Percentiles rank a stretch among this genome's conserved stretches.
Conservation (phyloP, 2,888 invertebrate species). For the Melieria picta region DNA sequence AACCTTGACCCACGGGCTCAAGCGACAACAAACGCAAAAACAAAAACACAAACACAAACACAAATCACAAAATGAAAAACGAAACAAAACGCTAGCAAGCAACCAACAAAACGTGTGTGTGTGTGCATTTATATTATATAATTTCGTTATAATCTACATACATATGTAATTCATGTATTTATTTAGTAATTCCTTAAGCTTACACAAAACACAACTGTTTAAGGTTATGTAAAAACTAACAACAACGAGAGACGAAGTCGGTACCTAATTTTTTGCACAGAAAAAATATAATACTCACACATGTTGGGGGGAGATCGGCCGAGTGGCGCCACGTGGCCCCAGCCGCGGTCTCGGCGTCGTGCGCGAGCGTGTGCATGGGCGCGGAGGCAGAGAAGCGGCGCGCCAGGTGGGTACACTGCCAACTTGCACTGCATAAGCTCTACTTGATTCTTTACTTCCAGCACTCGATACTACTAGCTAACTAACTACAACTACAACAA, state of each 20-base stretch:
- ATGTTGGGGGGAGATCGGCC: not conserved
- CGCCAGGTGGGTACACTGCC: too few relatives aligned
- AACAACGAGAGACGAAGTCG: slow-evolving; percentile 58
- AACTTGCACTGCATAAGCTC: not conserved
- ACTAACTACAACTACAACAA: too few relatives aligned
- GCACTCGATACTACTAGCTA: not conserved
- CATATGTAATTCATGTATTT: slow-evolving; percentile 43
- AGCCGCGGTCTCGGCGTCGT: not conserved
- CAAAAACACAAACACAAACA: slow-evolving; percentile 27
- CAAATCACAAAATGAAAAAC: slow-evolving; percentile 24
- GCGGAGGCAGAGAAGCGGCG: too few relatives aligned
- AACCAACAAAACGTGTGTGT: slow-evolving; percentile 31
- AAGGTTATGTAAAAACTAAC: slow-evolving; percentile 41
- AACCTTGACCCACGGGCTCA: slow-evolving; percentile 12
- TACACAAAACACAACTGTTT: slow-evolving; percentile 24
- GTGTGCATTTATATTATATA: slow-evolving; percentile 45
- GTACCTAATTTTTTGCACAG: slow-evolving; percentile 50
- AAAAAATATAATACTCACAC: slow-evolving; percentile 50
- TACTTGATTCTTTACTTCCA: not conserved
- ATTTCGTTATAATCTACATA: slow-evolving; percentile 24
- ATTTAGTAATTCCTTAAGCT: slow-evolving; percentile 33
- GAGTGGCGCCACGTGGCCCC: not conserved
- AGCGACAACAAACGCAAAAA: slow-evolving; percentile 9
- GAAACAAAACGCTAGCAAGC: slow-evolving; percentile 6
- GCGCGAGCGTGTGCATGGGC: not conserved